Conservation (phyloP, 92 coral and sea anemone genomes). For the Epizoanthus scotinus region DNA sequence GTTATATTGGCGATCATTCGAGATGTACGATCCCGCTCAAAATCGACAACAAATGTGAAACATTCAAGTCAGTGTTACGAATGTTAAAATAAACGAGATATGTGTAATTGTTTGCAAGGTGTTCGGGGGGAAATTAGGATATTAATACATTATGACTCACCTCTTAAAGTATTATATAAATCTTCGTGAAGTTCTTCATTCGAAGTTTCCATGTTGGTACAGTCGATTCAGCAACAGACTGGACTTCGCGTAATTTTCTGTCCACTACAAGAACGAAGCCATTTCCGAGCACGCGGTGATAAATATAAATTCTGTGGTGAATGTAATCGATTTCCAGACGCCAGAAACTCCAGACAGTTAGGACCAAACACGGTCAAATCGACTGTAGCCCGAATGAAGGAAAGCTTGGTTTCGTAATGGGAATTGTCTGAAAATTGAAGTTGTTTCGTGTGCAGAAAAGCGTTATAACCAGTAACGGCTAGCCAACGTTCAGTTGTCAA, state of each 20-base stretch:
- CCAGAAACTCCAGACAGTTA: not conserved
- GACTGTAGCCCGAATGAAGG: not conserved
- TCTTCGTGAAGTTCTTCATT: constrained; percentile 22
- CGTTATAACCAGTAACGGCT: not conserved
- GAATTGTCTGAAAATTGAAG: not conserved
- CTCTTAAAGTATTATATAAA: constrained; percentile 13
- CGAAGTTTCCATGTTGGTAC: not conserved
- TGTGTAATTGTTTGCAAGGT: constrained; percentile 3
- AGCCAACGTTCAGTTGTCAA: not conserved
- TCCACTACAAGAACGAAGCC: not conserved
- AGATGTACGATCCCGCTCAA: too few species aligned
- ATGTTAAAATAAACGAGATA: not conserved
- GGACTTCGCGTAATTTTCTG: not conserved
- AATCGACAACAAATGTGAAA: constrained; percentile 3
- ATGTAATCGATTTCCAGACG: not conserved
- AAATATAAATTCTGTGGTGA: not conserved
- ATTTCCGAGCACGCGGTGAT: not conserved
- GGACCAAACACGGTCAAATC: constrained; percentile 11
- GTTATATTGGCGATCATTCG: too few species aligned
- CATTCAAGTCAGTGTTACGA: not conserved
- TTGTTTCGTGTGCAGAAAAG: constrained; percentile 1
- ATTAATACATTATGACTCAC: not conserved
- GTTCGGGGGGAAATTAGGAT: not conserved
- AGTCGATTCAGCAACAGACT: constrained; percentile 7
- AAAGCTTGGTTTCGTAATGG: not conserved